These are phyloP conservation scores for Acheta domesticus DNA, from an alignment of 2,888 invertebrate genomes.

Conservation along the genomic window DNA sequence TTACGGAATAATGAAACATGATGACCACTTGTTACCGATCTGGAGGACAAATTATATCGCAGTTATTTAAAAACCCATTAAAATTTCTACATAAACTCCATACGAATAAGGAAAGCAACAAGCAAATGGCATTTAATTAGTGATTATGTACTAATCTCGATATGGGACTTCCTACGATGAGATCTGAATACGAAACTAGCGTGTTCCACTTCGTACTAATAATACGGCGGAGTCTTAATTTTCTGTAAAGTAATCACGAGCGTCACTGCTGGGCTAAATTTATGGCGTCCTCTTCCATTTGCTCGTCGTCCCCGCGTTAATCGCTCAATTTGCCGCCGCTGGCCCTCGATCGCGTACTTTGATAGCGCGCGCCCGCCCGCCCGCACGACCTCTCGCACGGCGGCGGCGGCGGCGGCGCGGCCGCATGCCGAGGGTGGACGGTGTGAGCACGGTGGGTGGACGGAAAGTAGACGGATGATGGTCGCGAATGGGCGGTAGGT, in stretches of 20 bases:
- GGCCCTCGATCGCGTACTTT: no score
- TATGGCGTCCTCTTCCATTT: not conserved
- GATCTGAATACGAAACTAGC: not conserved
- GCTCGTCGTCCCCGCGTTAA: no score
- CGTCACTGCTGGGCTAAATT: not conserved
- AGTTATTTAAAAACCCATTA: constrained; percentile 10
- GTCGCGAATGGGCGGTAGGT: no score
- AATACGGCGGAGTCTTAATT: not conserved
- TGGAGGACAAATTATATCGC: not conserved
- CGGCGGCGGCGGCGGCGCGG: no score
- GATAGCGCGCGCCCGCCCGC: no score
- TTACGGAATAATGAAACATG: constrained; percentile 6
- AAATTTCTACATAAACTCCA: not conserved
- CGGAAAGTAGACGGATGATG: no score
- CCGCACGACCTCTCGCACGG: no score
- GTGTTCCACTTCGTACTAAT: not conserved
- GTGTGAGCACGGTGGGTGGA: no score
- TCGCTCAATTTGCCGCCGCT: no score
- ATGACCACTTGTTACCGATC: not conserved
- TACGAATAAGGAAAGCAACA: no score
- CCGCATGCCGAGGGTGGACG: no score
- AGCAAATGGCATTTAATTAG: constrained; percentile 10
- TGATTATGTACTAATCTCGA: not conserved
- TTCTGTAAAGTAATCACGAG: not conserved
- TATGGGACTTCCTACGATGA: not conserved